Evolutionary conservation across 1,140 invertebrate genomes (phyloP).

Genomic region (Diuraphis noxia): DNA sequence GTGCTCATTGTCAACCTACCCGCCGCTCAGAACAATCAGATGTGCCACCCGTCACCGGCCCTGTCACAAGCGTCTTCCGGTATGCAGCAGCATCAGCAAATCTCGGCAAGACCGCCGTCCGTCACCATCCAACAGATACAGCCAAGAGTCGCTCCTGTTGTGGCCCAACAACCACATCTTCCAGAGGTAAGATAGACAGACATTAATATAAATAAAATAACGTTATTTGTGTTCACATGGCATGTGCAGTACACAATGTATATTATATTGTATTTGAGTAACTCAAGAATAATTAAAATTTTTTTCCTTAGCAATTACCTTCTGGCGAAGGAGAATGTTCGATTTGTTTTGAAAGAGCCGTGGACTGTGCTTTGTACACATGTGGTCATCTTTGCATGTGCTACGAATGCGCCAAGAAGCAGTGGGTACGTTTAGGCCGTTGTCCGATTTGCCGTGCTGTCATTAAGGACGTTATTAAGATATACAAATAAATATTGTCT

Average conservation of each 20-base stretch:
- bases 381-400: slow-evolving; percentile 99
- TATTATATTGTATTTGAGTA: background rate
- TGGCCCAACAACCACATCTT: slow-evolving; percentile 59
- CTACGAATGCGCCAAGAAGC: slow-evolving; percentile 90
- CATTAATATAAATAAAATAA: background rate
- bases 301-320: slow-evolving; percentile 58
- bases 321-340: slow-evolving; percentile 73
- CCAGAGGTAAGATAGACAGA: slow-evolving; percentile 13
- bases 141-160: slow-evolving; percentile 59
- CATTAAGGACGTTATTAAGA: slow-evolving; percentile 93
- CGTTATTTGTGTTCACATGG: background rate
- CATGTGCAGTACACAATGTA: background rate
- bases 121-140: slow-evolving; percentile 53
- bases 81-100: slow-evolving; percentile 57
- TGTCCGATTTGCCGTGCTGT: slow-evolving; percentile 92
- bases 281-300: background rate
- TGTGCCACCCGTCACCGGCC: slow-evolving; percentile 54
- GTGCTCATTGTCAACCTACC: slow-evolving; percentile 81
- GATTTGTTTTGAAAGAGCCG: slow-evolving; percentile 90
- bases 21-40: slow-evolving; percentile 60
- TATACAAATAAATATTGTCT: slow-evolving; percentile 71
- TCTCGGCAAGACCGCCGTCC: background rate
- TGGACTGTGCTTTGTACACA: slow-evolving; percentile 92
- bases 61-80: slow-evolving; percentile 57
- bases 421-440: slow-evolving; percentile 86